These are phyloP conservation scores for Brachionus plicatilis DNA, from an alignment of 1,140 invertebrate species.

Conservation along the genomic window DNA sequence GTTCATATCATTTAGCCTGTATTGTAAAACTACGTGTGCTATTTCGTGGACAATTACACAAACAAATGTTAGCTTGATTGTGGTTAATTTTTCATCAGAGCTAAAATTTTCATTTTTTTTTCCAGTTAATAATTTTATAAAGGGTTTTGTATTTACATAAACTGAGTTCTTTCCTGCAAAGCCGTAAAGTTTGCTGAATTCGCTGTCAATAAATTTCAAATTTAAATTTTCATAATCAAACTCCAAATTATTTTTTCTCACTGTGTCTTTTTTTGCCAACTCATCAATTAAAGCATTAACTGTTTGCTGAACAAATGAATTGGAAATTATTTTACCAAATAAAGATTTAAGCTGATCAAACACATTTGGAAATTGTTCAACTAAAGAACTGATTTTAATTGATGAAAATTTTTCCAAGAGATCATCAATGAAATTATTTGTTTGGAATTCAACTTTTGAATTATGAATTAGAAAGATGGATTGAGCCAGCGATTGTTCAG, in stretches of 20 bases:
- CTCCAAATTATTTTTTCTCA: neutral
- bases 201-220: neutral
- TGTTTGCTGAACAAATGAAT: neutral
- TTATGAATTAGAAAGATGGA: constrained; percentile 14
- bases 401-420: neutral
- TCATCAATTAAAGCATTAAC: neutral
- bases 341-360: neutral
- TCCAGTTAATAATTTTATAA: neutral
- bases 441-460: neutral
- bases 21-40: neutral
- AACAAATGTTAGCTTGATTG: neutral
- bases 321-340: neutral
- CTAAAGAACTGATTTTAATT: neutral
- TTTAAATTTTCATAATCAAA: neutral
- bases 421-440: neutral
- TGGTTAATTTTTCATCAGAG: neutral
- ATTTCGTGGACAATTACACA: neutral
- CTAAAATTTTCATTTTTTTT: neutral
- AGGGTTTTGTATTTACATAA: neutral
- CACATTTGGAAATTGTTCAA: neutral
- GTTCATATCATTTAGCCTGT: neutral
- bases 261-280: neutral
- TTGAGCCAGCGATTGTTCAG: neutral
- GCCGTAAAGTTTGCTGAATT: neutral
- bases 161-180: neutral